Base-by-base conservation (phyloP, 2,113 vertebrate genomes). In the Pleuronectes platessa region DNA sequence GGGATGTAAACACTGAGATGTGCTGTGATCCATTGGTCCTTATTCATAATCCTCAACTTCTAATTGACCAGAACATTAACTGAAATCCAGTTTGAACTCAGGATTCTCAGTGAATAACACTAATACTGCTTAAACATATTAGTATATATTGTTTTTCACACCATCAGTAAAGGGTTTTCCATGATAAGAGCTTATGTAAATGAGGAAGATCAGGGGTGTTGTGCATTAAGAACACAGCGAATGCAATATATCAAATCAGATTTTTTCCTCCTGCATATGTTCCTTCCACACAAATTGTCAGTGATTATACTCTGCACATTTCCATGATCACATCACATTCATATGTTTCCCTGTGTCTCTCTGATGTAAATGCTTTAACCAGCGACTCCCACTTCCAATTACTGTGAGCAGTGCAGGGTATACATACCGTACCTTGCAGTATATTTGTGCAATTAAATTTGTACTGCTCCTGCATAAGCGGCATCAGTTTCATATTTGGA, bases 1-100 rank as follows among this genome's bases (percentile, higher is more conserved):
- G 65, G 37, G 49, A 73, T 58, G 37, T 73, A 79, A 71, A 79
- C 63, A 63, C 26, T 20, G 18, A 78, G 63, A 61, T 64, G 6
- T 13, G 62, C 53, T 7, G 5, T 17, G 15, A 60, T 76, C 31
- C 26, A 17, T 65, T 47, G 72, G n/a, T 65, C 20, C 17, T 35
- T 1, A 60, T 15, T 21, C 21, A 37, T 17, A 40, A 47, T 54
- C 59, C 68, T 75, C 65, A 24, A 26, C 58, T 69, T 54, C 2
- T 62, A 40, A 71, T 47, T 40, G 31, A 65, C 42, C 53, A 21
- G 47, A 61, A 67, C 26, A 67, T 45, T 0, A 27, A 77, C 7
- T 45, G 2, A 67, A 60, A 35, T 51, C 11, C 20, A 20, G 42
- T 60, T 23, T 18, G 27, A 64, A 77, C 20, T 47, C 1, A 3